These are phyloP conservation scores for Lepus timidus DNA, from an alignment of 2,113 vertebrate species.

Conservation along the genomic window DNA sequence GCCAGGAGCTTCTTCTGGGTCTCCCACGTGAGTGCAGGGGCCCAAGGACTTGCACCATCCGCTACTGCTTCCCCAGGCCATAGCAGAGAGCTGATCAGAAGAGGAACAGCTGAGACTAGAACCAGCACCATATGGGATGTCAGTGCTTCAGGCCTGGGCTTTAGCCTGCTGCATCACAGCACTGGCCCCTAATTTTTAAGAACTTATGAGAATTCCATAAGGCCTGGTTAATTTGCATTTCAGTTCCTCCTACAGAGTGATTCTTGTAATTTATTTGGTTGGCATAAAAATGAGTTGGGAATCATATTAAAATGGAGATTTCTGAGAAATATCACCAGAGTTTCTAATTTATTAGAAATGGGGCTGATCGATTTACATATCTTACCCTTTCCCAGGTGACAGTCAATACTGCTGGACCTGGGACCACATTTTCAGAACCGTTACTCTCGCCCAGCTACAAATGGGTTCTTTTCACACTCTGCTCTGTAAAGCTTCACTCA, in stretches of 20 bases:
- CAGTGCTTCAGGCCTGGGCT: too few species aligned
- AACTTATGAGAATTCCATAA: not conserved
- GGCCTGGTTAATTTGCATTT: not conserved
- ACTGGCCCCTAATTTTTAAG: not conserved
- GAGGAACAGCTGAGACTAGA: too few species aligned
- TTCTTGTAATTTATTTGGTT: not conserved
- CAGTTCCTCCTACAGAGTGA: not conserved
- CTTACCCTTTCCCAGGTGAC: not conserved
- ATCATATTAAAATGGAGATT: not conserved
- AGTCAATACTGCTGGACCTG: not conserved
- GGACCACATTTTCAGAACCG: not conserved
- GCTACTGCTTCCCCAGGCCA: too few species aligned
- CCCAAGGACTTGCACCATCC: too few species aligned
- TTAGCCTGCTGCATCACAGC: too few species aligned
- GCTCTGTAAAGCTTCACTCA: fast-evolving
- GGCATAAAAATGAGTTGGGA: not conserved
- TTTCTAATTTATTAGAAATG: not conserved
- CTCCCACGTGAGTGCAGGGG: too few species aligned
- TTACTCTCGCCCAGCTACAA: not conserved
- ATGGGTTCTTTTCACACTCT: not conserved
- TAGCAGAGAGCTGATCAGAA: too few species aligned
- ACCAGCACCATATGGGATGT: too few species aligned
- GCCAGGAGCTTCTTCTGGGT: too few species aligned
- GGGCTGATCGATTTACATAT: not conserved
- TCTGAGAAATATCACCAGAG: not conserved